Evolutionary conservation across 2,797 vertebrate species (phyloP), one percentile per base, ranked within the genome.

Genomic region (Cossypha niveicapilla): DNA sequence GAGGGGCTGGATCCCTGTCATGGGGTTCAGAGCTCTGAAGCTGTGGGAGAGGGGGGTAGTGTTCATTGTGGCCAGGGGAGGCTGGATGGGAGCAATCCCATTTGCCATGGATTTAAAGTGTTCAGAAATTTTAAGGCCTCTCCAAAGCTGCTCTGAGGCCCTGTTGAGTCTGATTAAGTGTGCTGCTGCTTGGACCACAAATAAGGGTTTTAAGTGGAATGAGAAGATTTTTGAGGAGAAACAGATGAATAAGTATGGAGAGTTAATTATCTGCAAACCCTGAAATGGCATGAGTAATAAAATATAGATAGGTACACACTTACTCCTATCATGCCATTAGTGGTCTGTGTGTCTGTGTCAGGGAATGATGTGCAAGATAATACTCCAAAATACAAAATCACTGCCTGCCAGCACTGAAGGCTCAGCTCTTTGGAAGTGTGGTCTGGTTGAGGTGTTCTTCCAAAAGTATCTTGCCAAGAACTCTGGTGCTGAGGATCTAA

Each of bases 181-280:
- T 58, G 37, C 66, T 74, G 65, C 72, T 85, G 35, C 65, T 44
- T 54, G 53, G 61, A 60, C 53, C 80, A 47, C 92, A 95, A 93
- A 42, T 68, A 42, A 75, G 53, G 10, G 23, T 3, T 91, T 91
- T 57, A 82, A 88, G 86, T 82, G 53, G 74, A 65, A 85, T 35
- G 42, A 48, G 75, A 86, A 77, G 39, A 34, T 67, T 85, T 94
- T 81, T 70, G 74, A 93, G 81, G 63, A 45, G 37, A 73, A 87
- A 76, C 1, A 87, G 66, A 75, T 88, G 34, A 93, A 21, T 60
- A 78, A 93, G 30, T 75, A 73, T 74, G 62, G 32, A n/a, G 68
- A 89, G 84, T 93, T 93, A 86, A 94, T 93, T 81, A 81, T 39
- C 91, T 84, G 44, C 67, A 57, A 70, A 65, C 27, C 53, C 61